Percentiles rank a stretch among this genome's conserved stretches.
These are phyloP conservation scores for Hippasteria phrygiana DNA, from an alignment of 53 echinoderm and acorn worm species.

Conservation along the genomic window DNA sequence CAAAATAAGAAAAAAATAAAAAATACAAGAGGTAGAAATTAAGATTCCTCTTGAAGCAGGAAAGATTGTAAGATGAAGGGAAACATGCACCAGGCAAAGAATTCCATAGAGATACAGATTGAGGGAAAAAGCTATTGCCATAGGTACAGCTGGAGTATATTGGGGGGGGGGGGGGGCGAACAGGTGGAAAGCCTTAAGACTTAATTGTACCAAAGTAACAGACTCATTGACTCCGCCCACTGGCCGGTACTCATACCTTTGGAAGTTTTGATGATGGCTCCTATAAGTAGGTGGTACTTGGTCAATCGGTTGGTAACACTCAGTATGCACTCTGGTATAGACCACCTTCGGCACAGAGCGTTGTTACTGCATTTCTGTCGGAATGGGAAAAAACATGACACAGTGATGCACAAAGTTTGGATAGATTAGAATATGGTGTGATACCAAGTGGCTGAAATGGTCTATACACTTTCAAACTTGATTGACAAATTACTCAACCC, in stretches of 20 bases:
- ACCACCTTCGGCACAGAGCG: conserved; percentile 95
- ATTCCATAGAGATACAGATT: too few species aligned
- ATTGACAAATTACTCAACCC: too few species aligned
- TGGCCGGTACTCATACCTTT: conserved; percentile 71
- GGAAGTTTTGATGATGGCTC: conserved; percentile 93
- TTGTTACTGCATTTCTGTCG: conserved; percentile 94
- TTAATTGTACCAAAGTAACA: background rate
- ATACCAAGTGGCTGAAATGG: too few species aligned
- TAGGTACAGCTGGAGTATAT: background rate
- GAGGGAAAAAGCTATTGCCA: too few species aligned
- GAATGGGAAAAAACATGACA: conserved; percentile 1
- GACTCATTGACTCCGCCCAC: background rate
- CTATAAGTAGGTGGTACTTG: conserved; percentile 95
- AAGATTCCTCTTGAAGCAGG: too few species aligned
- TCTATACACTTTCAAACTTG: too few species aligned
- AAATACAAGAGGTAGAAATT: too few species aligned
- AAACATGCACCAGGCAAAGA: too few species aligned
- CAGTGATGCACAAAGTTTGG: background rate
- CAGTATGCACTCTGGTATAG: conserved; percentile 97
- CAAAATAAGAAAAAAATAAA: too few species aligned
- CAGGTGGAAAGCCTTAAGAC: background rate
- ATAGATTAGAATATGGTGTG: too few species aligned
- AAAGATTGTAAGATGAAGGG: too few species aligned
- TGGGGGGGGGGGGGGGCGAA: too few species aligned
- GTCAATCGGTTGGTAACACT: conserved; percentile 92